phyloP scores from a whole-genome alignment of 2,797 vertebrate genomes.

The Urocyon cinereoargenteus region DNA sequence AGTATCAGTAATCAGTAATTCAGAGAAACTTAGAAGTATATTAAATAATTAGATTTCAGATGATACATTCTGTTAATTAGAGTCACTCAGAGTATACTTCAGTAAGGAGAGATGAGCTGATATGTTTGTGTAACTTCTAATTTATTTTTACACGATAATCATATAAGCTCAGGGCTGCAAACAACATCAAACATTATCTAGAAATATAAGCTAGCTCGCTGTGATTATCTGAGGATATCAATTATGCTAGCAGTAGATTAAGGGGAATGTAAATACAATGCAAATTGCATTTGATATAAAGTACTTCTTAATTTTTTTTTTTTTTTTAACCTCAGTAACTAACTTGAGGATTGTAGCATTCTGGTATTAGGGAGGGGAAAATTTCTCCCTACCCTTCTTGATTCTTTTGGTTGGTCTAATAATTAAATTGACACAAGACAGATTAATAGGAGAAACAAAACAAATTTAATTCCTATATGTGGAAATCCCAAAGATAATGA shows the following conservation, averaged over 20 bases:
- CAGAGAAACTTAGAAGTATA: neutral
- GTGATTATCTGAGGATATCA: neutral
- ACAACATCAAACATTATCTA: conserved; percentile 34
- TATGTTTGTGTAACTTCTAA: conserved; percentile 25
- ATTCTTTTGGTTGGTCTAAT: neutral
- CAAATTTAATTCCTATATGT: neutral
- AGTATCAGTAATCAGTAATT: neutral
- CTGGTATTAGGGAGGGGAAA: neutral
- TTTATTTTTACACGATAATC: conserved; percentile 32
- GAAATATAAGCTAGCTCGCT: neutral
- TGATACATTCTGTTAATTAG: conserved; percentile 14
- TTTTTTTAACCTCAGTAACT: neutral
- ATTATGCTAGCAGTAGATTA: conserved; percentile 9
- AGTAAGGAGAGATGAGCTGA: neutral
- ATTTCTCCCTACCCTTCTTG: neutral
- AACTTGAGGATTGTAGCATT: neutral
- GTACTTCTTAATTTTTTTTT: neutral
- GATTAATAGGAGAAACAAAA: neutral
- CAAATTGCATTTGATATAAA: neutral
- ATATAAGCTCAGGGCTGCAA: conserved; percentile 22
- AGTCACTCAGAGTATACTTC: neutral
- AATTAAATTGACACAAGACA: neutral
- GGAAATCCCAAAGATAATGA: neutral
- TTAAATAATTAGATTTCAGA: conserved; percentile 24
- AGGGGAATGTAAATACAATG: neutral